These are phyloP conservation scores for Spinus pinus DNA, from an alignment of 2,797 vertebrate species.

Conservation along the genomic window DNA sequence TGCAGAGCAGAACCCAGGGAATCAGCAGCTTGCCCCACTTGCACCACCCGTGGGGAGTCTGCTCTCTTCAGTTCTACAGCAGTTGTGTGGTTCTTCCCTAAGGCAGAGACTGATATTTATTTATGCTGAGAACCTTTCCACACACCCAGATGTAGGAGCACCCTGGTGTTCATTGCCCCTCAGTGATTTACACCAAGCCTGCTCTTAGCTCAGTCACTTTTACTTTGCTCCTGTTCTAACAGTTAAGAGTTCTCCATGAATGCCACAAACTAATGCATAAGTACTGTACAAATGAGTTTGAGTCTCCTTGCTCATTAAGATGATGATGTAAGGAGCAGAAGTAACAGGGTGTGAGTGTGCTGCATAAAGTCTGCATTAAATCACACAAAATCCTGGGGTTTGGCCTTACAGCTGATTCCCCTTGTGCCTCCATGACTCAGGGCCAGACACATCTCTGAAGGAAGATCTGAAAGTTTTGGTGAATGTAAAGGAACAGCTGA, in stretches of 20 bases:
- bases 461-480: background rate
- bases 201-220: background rate
- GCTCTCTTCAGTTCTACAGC: background rate
- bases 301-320: background rate
- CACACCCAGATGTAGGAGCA: background rate
- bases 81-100: rapidly evolving
- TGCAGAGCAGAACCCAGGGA: background rate
- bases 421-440: background rate
- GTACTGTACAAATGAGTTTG: background rate
- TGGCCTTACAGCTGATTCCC: background rate
- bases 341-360: background rate
- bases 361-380: background rate
- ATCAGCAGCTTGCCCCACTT: background rate
- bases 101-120: background rate
- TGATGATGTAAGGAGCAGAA: background rate
- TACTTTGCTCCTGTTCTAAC: background rate
- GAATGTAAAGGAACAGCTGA: background rate
- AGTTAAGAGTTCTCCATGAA: background rate
- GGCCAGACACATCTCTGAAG: background rate
- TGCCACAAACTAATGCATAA: background rate
- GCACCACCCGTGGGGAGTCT: background rate
- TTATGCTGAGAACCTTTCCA: background rate
- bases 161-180: background rate
- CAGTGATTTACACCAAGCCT: background rate
- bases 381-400: background rate